Evolutionary conservation across 2,113 vertebrate genomes (phyloP).

Genomic region (Vidua macroura): DNA sequence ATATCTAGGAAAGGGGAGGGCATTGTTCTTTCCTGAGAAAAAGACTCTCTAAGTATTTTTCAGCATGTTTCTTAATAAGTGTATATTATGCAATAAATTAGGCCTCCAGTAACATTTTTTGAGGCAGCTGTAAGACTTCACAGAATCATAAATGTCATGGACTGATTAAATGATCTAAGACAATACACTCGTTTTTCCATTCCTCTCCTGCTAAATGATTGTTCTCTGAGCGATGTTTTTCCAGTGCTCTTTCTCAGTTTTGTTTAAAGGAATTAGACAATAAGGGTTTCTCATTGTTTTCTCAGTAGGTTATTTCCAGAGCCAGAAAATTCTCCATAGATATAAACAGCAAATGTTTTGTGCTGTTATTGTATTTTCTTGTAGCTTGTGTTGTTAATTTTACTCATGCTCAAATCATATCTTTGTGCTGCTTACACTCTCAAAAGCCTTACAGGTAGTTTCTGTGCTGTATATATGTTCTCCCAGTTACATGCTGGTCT

Average conservation of each 20-base stretch:
- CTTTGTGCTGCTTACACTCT: neutral
- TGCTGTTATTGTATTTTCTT: neutral
- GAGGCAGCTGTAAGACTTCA: neutral
- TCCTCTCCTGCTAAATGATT: neutral
- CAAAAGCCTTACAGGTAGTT: neutral
- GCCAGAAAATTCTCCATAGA: neutral
- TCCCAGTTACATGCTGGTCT: neutral
- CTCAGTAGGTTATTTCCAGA: slow-evolving; percentile 6
- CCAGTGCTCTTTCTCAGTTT: slow-evolving; percentile 21
- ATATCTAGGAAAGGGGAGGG: neutral
- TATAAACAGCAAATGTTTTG: neutral
- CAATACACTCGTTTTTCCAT: slow-evolving; percentile 1
- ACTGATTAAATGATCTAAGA: slow-evolving; percentile 20
- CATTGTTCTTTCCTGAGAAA: neutral
- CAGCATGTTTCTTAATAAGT: neutral
- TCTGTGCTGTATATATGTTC: neutral
- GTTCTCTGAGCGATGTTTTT: slow-evolving; percentile 13
- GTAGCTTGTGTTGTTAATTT: neutral
- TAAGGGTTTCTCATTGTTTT: slow-evolving; percentile 25
- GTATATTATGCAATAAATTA: neutral
- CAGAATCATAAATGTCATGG: neutral
- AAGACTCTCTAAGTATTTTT: neutral
- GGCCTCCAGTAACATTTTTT: neutral
- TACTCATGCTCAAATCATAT: neutral
- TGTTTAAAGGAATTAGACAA: slow-evolving; percentile 33